These are phyloP conservation scores for Eulemur albifrons DNA, from an alignment of 2,797 vertebrate species.

Conservation along the genomic window DNA sequence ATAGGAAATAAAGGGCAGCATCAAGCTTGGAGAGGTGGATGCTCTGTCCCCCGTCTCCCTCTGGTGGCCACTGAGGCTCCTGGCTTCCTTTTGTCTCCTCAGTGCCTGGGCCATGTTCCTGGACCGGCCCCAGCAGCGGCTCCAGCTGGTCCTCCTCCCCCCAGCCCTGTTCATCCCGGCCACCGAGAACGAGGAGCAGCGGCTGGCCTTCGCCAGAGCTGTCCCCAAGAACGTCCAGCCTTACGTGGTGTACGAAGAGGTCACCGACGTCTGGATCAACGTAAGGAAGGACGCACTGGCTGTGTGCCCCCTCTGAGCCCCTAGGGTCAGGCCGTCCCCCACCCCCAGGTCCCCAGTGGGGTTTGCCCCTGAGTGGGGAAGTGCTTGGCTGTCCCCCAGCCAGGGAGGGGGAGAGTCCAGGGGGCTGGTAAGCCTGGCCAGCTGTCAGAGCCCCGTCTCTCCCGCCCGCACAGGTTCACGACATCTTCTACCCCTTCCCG, in stretches of 20 bases:
- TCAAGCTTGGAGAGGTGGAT: background rate
- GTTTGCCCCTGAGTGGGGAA: background rate
- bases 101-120: conserved; percentile 97
- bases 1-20: background rate
- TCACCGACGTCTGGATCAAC: conserved; percentile 93
- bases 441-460: fast-evolving
- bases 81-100: background rate
- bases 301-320: fast-evolving
- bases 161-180: conserved; percentile 92
- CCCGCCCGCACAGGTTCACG: conserved; percentile 88
- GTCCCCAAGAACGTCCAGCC: conserved; percentile 91
- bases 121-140: conserved; percentile 94
- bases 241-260: conserved; percentile 94
- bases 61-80: background rate
- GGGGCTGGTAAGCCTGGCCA: background rate
- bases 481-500: conserved; percentile 94
- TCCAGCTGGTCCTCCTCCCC: conserved; percentile 94
- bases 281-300: conserved; percentile 77
- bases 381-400: background rate
- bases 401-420: background rate
- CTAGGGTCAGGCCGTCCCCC: too few species aligned
- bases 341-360: background rate
- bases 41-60: background rate
- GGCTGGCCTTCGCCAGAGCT: conserved; percentile 88
- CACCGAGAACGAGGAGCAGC: conserved; percentile 88